A percentile compares a stretch with the other conserved stretches of the same genome.
phyloP scores from a whole-genome alignment of 1,140 invertebrate species.

The Cylas formicarius region DNA sequence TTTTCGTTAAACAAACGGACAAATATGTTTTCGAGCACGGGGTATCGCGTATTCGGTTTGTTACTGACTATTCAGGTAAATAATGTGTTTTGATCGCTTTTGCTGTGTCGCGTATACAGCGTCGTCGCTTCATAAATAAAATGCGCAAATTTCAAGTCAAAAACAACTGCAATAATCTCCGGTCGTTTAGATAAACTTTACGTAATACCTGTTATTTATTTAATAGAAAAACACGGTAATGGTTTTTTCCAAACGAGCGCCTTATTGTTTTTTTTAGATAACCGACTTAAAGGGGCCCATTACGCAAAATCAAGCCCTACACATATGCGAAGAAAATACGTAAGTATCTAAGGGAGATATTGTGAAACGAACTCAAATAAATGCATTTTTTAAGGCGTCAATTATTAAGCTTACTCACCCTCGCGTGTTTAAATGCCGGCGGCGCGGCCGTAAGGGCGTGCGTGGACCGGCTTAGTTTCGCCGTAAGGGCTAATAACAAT shows the following conservation, averaged over 20 bases:
- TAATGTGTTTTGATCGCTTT: too few species aligned
- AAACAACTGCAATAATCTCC: too few species aligned
- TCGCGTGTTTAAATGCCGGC: constrained; percentile 24
- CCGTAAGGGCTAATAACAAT: constrained; percentile 23
- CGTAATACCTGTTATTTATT: neutral
- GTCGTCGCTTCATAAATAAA: too few species aligned
- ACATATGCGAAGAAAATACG: constrained; percentile 16
- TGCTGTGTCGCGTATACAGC: too few species aligned
- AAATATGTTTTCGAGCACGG: too few species aligned
- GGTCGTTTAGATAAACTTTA: too few species aligned
- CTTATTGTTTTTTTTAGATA: constrained; percentile 19
- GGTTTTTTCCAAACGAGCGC: too few species aligned
- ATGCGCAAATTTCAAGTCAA: too few species aligned
- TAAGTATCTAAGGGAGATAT: constrained; percentile 6
- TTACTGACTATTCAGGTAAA: too few species aligned
- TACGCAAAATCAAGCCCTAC: constrained; percentile 7
- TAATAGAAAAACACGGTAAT: neutral
- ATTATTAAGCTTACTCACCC: constrained; percentile 19
- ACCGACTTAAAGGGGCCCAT: constrained; percentile 6
- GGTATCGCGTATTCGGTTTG: too few species aligned
- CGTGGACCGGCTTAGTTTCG: constrained; percentile 21
- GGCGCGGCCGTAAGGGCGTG: constrained; percentile 16
- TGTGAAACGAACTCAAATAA: neutral
- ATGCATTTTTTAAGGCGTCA: constrained; percentile 17
- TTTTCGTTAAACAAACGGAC: too few species aligned